Percentiles rank a stretch among this genome's conserved stretches.
Evolutionary conservation across 2,113 vertebrate species (phyloP).

Genomic region (Rhabdornis inornatus): DNA sequence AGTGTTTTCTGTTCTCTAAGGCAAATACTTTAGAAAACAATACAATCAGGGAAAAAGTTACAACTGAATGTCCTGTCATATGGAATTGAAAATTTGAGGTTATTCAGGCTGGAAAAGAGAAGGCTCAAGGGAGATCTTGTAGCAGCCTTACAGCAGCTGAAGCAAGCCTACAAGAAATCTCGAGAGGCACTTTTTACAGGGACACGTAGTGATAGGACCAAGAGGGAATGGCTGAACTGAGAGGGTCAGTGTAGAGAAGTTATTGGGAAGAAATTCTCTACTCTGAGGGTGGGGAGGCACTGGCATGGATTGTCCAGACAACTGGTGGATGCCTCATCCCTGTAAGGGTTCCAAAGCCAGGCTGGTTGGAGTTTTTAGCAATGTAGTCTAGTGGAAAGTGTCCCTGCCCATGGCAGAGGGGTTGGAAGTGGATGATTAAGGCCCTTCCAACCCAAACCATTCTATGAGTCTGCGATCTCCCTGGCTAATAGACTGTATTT

Average conservation of each 20-base stretch:
- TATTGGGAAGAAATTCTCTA: not conserved
- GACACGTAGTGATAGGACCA: not conserved
- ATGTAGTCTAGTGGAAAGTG: fast-evolving
- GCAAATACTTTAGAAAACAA: not conserved
- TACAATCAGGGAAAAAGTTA: not conserved
- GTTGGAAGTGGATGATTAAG: not conserved
- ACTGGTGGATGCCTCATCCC: not conserved
- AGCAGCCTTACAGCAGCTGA: not conserved
- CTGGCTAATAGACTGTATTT: not conserved
- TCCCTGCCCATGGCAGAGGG: not conserved
- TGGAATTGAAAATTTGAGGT: not conserved
- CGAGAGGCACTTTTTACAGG: not conserved
- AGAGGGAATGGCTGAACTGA: not conserved
- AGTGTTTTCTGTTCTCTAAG: not conserved
- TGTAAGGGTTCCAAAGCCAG: not conserved
- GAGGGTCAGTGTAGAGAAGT: not conserved
- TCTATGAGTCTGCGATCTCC: not conserved
- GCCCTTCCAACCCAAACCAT: not conserved
- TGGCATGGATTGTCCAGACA: not conserved
- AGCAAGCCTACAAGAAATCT: not conserved
- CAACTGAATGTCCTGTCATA: not conserved
- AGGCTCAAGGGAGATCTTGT: not conserved
- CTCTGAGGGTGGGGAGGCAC: not conserved
- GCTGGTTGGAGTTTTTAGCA: not conserved
- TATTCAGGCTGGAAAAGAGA: not conserved